These are phyloP conservation scores for Vulpes lagopus DNA, from an alignment of 2,113 vertebrate species.

Conservation along the genomic window DNA sequence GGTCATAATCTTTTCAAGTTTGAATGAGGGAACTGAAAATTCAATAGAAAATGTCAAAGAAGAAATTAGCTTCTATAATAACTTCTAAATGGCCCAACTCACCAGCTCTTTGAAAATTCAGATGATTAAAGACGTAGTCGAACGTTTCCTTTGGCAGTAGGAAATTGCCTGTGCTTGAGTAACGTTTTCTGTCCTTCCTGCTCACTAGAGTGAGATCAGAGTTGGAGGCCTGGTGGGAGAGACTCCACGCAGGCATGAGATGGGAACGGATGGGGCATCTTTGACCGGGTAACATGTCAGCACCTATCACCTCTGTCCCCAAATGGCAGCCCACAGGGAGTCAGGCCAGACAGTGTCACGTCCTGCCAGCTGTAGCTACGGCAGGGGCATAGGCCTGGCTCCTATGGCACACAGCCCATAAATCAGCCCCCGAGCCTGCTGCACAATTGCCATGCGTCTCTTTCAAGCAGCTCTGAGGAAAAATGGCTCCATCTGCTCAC, in stretches of 20 bases:
- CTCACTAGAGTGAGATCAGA: slow-evolving; percentile 22
- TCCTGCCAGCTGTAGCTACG: slow-evolving; percentile 53
- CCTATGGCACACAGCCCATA: slow-evolving; percentile 74
- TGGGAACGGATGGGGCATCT: neutral
- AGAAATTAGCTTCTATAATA: slow-evolving; percentile 62
- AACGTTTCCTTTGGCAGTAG: slow-evolving; percentile 43
- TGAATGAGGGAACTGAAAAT: slow-evolving; percentile 69
- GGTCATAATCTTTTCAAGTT: slow-evolving; percentile 61
- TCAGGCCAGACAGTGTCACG: neutral
- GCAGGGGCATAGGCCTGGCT: slow-evolving; percentile 37
- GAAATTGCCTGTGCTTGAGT: slow-evolving; percentile 65
- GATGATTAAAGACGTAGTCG: slow-evolving; percentile 54
- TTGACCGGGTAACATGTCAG: slow-evolving; percentile 36
- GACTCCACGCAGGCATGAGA: neutral
- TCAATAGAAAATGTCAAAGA: slow-evolving; percentile 55
- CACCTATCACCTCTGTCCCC: slow-evolving; percentile 57
- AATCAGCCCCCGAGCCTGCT: slow-evolving; percentile 75
- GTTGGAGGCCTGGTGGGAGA: slow-evolving; percentile 46
- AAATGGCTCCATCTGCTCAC: slow-evolving; percentile 86
- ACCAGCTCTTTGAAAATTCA: slow-evolving; percentile 49
- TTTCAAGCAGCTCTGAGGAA: slow-evolving; percentile 82
- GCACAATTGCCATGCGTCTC: slow-evolving; percentile 77
- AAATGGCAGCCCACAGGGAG: slow-evolving; percentile 36
- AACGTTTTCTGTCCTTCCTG: slow-evolving; percentile 43
- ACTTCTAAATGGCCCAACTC: slow-evolving; percentile 52